Evolutionary conservation across 2,797 vertebrate genomes (phyloP), one percentile per base, ranked within the genome.

Genomic region (Antennarius maculatus): DNA sequence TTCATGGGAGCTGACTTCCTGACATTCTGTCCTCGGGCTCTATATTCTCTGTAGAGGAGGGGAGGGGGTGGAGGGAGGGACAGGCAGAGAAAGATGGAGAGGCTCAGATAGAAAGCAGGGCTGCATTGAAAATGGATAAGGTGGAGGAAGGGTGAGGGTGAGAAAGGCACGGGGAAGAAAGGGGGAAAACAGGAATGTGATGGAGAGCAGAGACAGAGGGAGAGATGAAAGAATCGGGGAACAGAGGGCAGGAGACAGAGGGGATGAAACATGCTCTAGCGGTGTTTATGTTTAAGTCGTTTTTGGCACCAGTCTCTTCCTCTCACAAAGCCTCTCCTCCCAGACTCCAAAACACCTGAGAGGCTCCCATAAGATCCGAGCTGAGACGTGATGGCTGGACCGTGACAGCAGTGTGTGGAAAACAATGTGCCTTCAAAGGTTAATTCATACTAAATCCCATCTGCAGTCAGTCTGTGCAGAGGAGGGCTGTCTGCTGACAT

Each of bases 1-100:
- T 94, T 94, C 91, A 93, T 92, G 92, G 92, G 76, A 90, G 88
- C 79, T 84, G 84, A 85, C 82, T 89, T 86, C 71, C 71, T 89
- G 80, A 88, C 81, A 83, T 84, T 70, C 71, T 79, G 74, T 87
- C 85, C 79, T 86, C 39, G 11, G 81, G 86, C 87, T 70, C 55
- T 67, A 70, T 68, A 76, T 74, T 89, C 71, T 86, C 67, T 79
- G 75, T 73, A 81, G 76, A 86, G 84, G 64, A 49, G 69, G 63
- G 66, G 57, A 57, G 43, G 45, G 34, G 41, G 34, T 48, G 41
- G 61, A n/a, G 49, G 15, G 29, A 65, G 42, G 49, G 37, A 43
- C 54, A 13, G 39, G 41, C 65, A 74, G 63, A 70, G 52, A 74
- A 61, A 78, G 72, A 71, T 71, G 66, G 37, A 59, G 46, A 63